Conservation (phyloP, 2,113 vertebrate species). For the Megaceryle torquata region DNA sequence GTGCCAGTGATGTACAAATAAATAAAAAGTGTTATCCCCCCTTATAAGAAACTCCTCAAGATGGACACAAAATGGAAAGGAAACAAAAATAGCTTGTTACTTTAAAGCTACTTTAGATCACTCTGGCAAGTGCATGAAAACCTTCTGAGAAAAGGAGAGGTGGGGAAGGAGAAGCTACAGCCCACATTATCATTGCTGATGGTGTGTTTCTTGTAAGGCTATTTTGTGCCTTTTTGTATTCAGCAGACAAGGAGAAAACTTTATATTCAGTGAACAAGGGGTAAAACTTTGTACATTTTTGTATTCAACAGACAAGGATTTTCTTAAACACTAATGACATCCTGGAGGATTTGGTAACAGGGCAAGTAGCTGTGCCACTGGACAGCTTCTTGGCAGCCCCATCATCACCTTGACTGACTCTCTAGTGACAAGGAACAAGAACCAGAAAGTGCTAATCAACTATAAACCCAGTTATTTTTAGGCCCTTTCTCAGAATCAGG, state of each 20-base stretch:
- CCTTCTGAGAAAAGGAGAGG: neutral
- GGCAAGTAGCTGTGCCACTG: neutral
- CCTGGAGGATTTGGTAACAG: neutral
- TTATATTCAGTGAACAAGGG: too few relatives aligned
- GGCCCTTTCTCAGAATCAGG: neutral
- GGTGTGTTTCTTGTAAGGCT: neutral
- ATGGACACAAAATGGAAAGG: neutral
- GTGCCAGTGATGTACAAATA: neutral
- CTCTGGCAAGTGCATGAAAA: neutral
- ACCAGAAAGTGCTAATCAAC: neutral
- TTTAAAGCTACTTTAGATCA: neutral
- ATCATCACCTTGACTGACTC: neutral
- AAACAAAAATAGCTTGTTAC: neutral
- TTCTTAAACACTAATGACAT: too few relatives aligned
- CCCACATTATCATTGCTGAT: neutral
- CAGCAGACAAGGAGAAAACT: too few relatives aligned
- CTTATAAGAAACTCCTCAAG: neutral
- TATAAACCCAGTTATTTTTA: neutral
- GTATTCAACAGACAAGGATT: too few relatives aligned
- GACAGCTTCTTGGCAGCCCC: neutral
- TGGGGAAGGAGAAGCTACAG: neutral
- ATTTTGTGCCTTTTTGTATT: too few relatives aligned
- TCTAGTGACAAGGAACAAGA: neutral
- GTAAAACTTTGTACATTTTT: too few relatives aligned
- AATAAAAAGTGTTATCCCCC: neutral